phyloP scores from a whole-genome alignment of 35 echinoderm and acorn worm genomes.

The Acanthaster planci region DNA sequence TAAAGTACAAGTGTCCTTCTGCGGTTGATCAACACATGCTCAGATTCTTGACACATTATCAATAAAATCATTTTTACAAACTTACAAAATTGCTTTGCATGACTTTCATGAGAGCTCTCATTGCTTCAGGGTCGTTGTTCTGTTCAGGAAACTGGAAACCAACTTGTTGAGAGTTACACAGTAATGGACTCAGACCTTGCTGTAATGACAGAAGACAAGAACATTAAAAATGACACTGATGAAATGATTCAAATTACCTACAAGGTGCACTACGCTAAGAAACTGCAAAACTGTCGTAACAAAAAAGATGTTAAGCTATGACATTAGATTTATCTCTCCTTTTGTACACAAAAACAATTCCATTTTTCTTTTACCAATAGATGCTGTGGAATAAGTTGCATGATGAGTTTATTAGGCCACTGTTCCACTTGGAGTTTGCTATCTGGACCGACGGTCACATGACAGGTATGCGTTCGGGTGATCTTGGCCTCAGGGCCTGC shows the following conservation, averaged over 20 bases:
- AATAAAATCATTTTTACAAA: too few species aligned
- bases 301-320: too few species aligned
- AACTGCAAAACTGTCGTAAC: too few species aligned
- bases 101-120: slow-evolving; percentile 49
- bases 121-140: slow-evolving; percentile 29
- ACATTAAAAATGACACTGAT: too few species aligned
- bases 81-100: slow-evolving; percentile 63
- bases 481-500: slow-evolving; percentile 35
- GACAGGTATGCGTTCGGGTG: slow-evolving; percentile 49
- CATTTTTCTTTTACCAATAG: slow-evolving; percentile 41
- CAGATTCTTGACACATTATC: too few species aligned
- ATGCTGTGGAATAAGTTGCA: slow-evolving; percentile 68
- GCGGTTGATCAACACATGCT: too few species aligned
- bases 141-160: slow-evolving; percentile 50
- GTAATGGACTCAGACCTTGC: slow-evolving; percentile 14
- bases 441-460: slow-evolving; percentile 40
- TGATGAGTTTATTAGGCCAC: slow-evolving; percentile 62
- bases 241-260: too few species aligned
- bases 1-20: too few species aligned
- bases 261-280: too few species aligned
- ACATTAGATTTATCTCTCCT: too few species aligned
- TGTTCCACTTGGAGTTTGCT: slow-evolving; percentile 50
- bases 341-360: too few species aligned
- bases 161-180: slow-evolving; percentile 42
- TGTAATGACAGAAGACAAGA: neutral